Conservation (phyloP, 2,888 invertebrate species). For the Habrosyne pyritoides region DNA sequence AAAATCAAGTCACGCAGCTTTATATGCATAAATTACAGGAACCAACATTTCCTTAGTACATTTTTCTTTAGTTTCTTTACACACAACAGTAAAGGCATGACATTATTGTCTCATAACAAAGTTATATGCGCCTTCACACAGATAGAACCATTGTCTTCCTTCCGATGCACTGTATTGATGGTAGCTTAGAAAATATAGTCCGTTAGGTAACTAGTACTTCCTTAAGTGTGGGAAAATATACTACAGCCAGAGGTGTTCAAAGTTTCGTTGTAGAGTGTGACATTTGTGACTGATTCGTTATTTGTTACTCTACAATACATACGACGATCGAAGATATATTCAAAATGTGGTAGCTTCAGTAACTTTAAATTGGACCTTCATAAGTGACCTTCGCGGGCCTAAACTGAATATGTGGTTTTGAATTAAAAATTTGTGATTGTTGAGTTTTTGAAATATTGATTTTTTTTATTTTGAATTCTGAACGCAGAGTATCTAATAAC, state of each 20-base stretch:
- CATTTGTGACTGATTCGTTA: not conserved
- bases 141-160: not conserved
- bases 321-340: too few species aligned
- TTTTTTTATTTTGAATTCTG: too few species aligned
- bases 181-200: not conserved
- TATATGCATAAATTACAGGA: not conserved
- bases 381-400: too few species aligned
- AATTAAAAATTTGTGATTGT: too few species aligned
- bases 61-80: not conserved
- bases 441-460: too few species aligned
- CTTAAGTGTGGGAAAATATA: not conserved
- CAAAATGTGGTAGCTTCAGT: too few species aligned
- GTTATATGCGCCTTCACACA: slow-evolving; percentile 2
- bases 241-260: not conserved
- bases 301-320: too few species aligned
- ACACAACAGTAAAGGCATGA: not conserved
- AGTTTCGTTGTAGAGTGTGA: not conserved
- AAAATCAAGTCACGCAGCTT: not conserved
- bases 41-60: not conserved
- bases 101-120: slow-evolving; percentile 2
- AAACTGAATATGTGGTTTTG: too few species aligned
- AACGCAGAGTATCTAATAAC: too few species aligned
- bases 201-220: slow-evolving; percentile 8
- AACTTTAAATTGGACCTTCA: too few species aligned
- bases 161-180: not conserved